Base-by-base conservation (phyloP, 2,113 vertebrate genomes). In the Caranx ignobilis region DNA sequence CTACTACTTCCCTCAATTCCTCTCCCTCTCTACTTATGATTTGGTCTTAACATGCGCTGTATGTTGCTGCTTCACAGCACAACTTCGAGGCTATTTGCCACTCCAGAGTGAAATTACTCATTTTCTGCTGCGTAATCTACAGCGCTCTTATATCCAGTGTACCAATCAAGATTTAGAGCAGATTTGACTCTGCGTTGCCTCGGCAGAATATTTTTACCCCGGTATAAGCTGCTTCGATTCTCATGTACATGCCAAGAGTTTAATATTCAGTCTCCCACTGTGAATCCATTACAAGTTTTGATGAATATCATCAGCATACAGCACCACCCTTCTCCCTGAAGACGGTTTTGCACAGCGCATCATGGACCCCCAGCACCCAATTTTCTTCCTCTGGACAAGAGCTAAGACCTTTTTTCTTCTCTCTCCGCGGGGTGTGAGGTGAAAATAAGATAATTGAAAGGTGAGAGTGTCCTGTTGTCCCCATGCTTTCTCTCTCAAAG, bases 251-350 rank as follows among this genome's bases (percentile, higher is more conserved):
- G 65, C 21, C 48, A 60, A 12, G 15, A 75, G 71, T 81, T 69
- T 85, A 39, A 78, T 64, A 71, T 77, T 55, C 57, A 11, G 18
- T 8, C 37, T 65, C 83, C 75, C 32, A 52, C 76, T 68, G 80
- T 48, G 75, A 83, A 64, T 60, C 76, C 79, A 89, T 84, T 84
- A 72, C 75, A 82, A 55, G 76, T 79, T 85, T 75, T 88, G 34
- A 81, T 77, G 79, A 85, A 82, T 77, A 56, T 82, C 77, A 82
- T 87, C 71, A 71, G 72, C 16, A 37, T 62, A 47, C 47, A 11
- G 71, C 34, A 18, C 43, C 16, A 13, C 34, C 69, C 50, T 18
- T 4, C 34, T 78, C 59, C 16, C 71, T 12, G n/a, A 39, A 64
- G 74, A 72, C 12, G 50, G 31, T 48, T 48, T 63, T 55, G 52